phyloP scores from a whole-genome alignment of 2,797 vertebrate species.

The Gallinago nigripennis region DNA sequence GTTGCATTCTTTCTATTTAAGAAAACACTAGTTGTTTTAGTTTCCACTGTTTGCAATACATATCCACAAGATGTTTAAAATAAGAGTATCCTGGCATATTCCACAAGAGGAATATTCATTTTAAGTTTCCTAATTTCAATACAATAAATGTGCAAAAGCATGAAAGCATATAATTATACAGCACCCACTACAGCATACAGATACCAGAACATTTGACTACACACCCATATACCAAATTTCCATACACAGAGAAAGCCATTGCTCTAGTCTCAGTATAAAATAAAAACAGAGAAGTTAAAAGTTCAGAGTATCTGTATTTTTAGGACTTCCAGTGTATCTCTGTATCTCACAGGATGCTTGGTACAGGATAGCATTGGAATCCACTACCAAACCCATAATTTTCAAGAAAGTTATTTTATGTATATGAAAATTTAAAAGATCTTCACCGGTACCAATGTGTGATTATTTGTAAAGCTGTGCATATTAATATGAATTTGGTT shows the following conservation, averaged over 20 bases:
- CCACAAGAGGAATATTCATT: neutral
- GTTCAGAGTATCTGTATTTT: neutral
- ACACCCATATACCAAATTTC: neutral
- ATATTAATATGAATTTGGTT: neutral
- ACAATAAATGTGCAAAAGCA: neutral
- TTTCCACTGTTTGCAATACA: neutral
- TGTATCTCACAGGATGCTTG: neutral
- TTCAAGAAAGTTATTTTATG: neutral
- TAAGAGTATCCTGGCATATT: neutral
- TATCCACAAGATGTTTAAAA: neutral
- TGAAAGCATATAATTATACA: neutral
- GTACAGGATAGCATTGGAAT: neutral
- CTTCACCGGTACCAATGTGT: neutral
- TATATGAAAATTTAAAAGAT: neutral
- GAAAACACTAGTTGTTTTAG: neutral
- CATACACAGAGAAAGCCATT: neutral
- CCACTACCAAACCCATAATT: neutral
- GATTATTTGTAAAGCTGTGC: neutral
- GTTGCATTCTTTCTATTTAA: neutral
- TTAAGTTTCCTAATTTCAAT: neutral
- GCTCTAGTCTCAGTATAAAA: neutral
- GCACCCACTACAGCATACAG: neutral
- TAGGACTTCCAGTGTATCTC: neutral
- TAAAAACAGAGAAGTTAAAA: neutral
- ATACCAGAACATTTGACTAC: neutral